Percentiles rank a stretch among this genome's conserved stretches.
phyloP scores from a whole-genome alignment of 64 coral and sea anemone genomes.

The Orbicella faveolata region DNA sequence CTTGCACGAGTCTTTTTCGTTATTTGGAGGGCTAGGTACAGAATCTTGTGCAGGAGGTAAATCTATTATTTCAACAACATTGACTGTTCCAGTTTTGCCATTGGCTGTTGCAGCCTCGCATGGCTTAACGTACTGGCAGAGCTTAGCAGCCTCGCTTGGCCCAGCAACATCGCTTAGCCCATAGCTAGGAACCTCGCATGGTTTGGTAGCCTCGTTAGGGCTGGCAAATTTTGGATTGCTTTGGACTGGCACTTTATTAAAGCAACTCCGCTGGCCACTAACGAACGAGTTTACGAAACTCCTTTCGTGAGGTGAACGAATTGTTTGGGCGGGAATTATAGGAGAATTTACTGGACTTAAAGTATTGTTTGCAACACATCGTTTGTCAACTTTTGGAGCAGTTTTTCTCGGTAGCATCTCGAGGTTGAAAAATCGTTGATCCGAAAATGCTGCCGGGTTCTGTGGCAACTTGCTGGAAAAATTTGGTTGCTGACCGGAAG shows the following conservation, averaged over 20 bases:
- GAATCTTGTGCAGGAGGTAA: background rate
- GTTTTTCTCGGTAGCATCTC: background rate
- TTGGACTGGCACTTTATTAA: background rate
- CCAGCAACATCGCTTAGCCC: background rate
- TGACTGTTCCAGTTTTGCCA: background rate
- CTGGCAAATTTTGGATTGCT: too few relatives aligned
- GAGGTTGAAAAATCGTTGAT: background rate
- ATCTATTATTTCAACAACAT: slow-evolving; percentile 1
- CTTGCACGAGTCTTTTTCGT: background rate
- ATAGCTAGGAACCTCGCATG: too few relatives aligned
- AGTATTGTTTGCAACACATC: background rate
- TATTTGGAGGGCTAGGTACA: background rate
- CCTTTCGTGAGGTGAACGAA: background rate
- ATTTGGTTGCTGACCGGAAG: background rate
- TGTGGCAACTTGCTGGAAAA: background rate
- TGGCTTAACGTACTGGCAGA: background rate
- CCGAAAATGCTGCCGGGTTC: background rate
- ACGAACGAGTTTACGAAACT: background rate
- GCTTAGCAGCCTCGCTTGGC: background rate
- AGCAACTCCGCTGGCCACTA: background rate
- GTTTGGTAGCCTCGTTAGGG: too few relatives aligned
- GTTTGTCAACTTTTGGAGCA: background rate
- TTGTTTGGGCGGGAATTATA: background rate
- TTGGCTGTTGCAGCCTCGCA: background rate
- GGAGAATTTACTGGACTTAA: background rate